Base-by-base conservation (phyloP, 2,888 invertebrate species). In the Apodemia mormo region DNA sequence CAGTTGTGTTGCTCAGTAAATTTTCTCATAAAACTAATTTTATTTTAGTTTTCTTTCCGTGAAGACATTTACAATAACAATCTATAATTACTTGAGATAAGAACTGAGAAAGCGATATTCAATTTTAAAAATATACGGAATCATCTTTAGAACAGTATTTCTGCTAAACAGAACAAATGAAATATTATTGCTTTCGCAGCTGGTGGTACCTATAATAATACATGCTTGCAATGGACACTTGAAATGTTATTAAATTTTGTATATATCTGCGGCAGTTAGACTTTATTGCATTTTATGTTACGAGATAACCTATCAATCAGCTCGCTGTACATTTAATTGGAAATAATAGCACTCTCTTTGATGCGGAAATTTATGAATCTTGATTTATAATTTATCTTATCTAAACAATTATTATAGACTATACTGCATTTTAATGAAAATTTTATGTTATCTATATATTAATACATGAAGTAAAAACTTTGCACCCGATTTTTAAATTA, bases 171-270 rank as follows among this genome's bases (percentile, higher is more conserved):
- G 49, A 66, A 69, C 70, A 65, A 70, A 70, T 66, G 65, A 70
- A 70, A 49, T 43, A 61, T 70, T 65, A 72, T 72, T 69, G 70
- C 68, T 49, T 67, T 65, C 67, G 14, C 74, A 71, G 71, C 66
- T 68, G 71, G 68, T 65, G 66, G 67, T 29, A 67, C 12, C 7
- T 52, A 29, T 8, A 30, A 65, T 40, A 14, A 30, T 65, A 58
- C 43, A 40, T 30, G 30, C 54, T 61, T 30, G 61, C 61, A 61
- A 61, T 37, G 14, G 40, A 30, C 65, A 65, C 65, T 66, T 66
- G 66, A 66, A 65, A 69, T 43, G 37, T 40, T 69, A 69, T 65
- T 65, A 65, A 56, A 49, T 54, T 43, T 30, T 52, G 30, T 66
- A 22, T 66, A 37, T 30, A 56, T 69, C 65, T 12, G 8, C 54